phyloP scores from a whole-genome alignment of 2,113 vertebrate species.

The Psilopogon haemacephalus region DNA sequence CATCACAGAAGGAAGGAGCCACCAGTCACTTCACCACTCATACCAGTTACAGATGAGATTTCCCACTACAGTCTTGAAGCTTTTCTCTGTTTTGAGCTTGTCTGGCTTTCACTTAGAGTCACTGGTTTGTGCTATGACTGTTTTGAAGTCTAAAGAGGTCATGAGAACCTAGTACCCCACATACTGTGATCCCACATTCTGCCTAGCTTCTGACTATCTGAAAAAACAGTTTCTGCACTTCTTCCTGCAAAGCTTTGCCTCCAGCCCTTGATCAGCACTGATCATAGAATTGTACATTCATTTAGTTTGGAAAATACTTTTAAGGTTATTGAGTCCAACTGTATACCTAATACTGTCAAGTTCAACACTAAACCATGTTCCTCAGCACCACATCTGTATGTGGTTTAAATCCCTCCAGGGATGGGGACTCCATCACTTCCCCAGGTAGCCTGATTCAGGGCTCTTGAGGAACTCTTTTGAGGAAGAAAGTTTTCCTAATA shows the following conservation, averaged over 20 bases:
- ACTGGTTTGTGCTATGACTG: not conserved
- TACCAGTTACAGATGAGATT: not conserved
- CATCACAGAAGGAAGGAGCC: not conserved
- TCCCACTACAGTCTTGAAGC: not conserved
- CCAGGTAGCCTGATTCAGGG: not conserved
- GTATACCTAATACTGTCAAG: too few relatives aligned
- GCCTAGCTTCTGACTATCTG: not conserved
- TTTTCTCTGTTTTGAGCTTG: not conserved
- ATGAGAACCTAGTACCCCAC: not conserved
- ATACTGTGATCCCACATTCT: not conserved
- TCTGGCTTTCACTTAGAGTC: not conserved
- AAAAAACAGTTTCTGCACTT: not conserved
- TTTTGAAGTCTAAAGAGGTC: not conserved
- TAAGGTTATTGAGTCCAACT: not conserved
- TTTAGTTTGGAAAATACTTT: not conserved
- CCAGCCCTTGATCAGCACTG: not conserved
- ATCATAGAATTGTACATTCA: not conserved
- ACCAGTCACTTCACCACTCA: not conserved
- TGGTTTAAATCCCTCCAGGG: not conserved
- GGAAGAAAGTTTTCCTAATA: not conserved
- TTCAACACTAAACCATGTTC: too few relatives aligned
- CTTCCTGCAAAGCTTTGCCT: not conserved
- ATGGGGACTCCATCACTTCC: not conserved
- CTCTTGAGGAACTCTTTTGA: not conserved
- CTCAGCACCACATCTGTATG: fast-evolving